These are phyloP conservation scores for Apodemia zela DNA, from an alignment of 2,888 invertebrate genomes.

Conservation along the genomic window DNA sequence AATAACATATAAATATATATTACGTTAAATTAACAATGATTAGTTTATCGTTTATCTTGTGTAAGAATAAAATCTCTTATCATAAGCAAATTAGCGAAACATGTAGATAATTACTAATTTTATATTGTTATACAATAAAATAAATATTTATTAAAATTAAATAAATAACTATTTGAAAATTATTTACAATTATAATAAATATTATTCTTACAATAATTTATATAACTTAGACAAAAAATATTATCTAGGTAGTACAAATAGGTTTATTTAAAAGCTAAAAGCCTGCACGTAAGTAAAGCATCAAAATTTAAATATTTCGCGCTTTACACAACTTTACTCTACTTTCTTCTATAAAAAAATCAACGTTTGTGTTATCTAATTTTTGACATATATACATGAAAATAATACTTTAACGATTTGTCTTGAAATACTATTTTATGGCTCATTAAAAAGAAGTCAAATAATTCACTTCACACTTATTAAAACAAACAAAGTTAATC, in stretches of 20 bases:
- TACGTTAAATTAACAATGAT: not conserved
- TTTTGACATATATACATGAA: not conserved
- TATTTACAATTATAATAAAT: conserved; percentile 9
- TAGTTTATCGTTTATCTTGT: conserved; percentile 2
- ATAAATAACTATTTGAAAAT: conserved; percentile 7
- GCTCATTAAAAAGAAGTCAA: no score
- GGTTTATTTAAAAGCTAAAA: not conserved
- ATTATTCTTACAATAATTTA: not conserved
- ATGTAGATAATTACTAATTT: conserved; percentile 15
- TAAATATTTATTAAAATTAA: conserved; percentile 21
- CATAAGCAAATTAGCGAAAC: conserved; percentile 3
- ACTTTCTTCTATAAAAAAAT: no score
- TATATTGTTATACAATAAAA: conserved; percentile 15
- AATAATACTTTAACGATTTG: not conserved
- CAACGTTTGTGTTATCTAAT: not conserved
- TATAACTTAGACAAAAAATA: not conserved
- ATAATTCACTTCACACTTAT: no score
- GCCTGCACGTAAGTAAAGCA: no score
- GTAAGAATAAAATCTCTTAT: not conserved
- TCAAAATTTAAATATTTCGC: no score
- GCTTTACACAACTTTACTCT: no score
- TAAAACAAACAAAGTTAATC: no score
- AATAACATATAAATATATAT: conserved; percentile 6
- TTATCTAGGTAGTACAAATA: not conserved
- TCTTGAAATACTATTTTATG: no score